Base-by-base conservation (phyloP, 1,140 invertebrate genomes). In the Cylas formicarius region DNA sequence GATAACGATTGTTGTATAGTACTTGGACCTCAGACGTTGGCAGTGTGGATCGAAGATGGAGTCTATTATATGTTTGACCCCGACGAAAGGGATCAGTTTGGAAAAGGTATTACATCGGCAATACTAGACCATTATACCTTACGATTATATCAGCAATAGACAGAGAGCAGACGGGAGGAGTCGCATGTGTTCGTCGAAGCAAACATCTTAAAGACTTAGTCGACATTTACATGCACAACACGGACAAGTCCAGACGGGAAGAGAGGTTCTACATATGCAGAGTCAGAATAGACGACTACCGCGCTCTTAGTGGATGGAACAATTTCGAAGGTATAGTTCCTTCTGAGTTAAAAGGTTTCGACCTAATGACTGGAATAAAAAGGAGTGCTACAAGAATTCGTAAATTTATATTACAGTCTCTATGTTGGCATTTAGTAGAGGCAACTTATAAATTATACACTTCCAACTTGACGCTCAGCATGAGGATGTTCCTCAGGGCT, bases 211-310 rank as follows among this genome's bases (percentile, higher is more conserved):
- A 55, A 24, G 58, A 62, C 48, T 38, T 65, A 7, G 56, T 61
- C 1, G 38, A 50, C 22, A 20, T 62, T 7, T 65, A 65, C 44
- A 42, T 72, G 51, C 65, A 67, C 9, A 71, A 68, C 36, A 58
- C 67, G 0, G 39, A 56, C 0, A 56, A 57, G 26, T 58, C 63
- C 8, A 34, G 65, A 27, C 66, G 66, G 37, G 48, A 61, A 21
- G 68, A 72, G 13, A 61, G 64, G 0, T 75, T 71, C 52, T 66
- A 68, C 42, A 65, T 75, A 20, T 52, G 63, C n/a, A 70, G 66
- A 36, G 61, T 72, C 1, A 35, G 50, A 7, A 63, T 74, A 3
- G 53, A 56, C 9, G 66, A 73, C 48, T 62, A 60, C 18, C 47
- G 54, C 2, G 61, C 49, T 72, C 49, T 68, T 71, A 0, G 69